A percentile compares a stretch with the other conserved stretches of the same genome.
phyloP scores from a whole-genome alignment of 1,140 invertebrate genomes.

The Phenacoccus solenopsis region DNA sequence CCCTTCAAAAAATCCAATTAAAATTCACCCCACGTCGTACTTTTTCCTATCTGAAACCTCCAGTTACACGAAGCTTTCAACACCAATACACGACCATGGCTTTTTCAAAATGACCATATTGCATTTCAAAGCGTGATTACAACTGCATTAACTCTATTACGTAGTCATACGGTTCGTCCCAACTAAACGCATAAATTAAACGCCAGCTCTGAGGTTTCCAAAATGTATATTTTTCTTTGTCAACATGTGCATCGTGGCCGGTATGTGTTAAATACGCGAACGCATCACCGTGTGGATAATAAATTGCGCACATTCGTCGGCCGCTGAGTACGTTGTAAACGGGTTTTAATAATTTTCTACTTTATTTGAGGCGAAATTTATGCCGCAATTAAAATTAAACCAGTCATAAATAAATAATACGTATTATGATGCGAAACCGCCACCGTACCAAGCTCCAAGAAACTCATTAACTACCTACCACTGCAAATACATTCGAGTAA shows the following conservation, averaged over 20 bases:
- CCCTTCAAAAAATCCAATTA: too few relatives aligned
- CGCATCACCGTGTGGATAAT: not conserved
- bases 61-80: too few relatives aligned
- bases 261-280: not conserved
- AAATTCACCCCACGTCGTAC: too few relatives aligned
- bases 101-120: not conserved
- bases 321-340: not conserved
- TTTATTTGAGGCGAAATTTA: not conserved
- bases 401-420: not conserved
- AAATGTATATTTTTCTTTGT: not conserved
- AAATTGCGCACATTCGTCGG: not conserved
- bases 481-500: too few relatives aligned
- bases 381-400: slow-evolving; percentile 2
- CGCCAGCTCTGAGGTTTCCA: not conserved
- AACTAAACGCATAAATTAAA: not conserved
- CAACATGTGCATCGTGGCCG: not conserved
- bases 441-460: not conserved
- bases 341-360: slow-evolving; percentile 3
- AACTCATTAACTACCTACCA: not conserved
- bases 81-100: too few relatives aligned
- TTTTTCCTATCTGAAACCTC: too few relatives aligned
- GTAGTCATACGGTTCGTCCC: not conserved
- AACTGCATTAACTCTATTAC: not conserved
- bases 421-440: not conserved
- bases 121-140: not conserved